Evolutionary conservation across 1,140 invertebrate species (phyloP).

Genomic region (Bilobella aurantiaca): DNA sequence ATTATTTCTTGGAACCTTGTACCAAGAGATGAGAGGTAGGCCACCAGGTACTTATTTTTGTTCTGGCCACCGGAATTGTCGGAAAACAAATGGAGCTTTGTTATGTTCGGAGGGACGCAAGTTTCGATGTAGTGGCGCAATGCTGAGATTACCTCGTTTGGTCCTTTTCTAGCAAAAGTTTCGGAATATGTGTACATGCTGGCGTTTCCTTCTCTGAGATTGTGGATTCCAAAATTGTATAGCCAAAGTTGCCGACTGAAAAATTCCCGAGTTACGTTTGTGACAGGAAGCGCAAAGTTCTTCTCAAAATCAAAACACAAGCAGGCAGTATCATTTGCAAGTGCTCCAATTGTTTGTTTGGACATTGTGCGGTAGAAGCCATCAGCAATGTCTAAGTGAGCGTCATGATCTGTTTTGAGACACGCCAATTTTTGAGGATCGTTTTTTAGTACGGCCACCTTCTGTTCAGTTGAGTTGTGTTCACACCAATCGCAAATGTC

Average conservation of each 20-base stretch:
- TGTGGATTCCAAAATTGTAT: conserved; percentile 36
- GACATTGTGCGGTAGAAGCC: neutral
- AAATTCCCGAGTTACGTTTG: conserved; percentile 4
- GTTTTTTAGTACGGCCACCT: neutral
- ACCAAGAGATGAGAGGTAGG: neutral
- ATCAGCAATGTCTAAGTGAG: neutral
- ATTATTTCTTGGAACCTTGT: conserved; percentile 17
- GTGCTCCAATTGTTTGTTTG: neutral
- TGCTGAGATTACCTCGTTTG: conserved; percentile 8
- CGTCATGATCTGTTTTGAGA: neutral
- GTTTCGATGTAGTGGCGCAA: neutral
- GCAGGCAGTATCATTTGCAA: neutral
- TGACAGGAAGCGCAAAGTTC: conserved; percentile 17
- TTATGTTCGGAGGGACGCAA: conserved; percentile 4
- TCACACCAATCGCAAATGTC: conserved; percentile 18
- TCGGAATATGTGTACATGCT: conserved; percentile 1
- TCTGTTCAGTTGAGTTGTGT: neutral
- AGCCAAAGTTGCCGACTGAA: conserved; percentile 35
- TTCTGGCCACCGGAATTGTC: conserved; percentile 20
- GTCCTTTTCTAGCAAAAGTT: neutral
- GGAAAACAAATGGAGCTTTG: conserved; percentile 29
- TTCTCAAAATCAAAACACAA: conserved; percentile 16
- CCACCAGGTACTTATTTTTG: conserved; percentile 6
- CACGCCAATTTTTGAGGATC: neutral
- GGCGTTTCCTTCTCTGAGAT: neutral